Conservation (phyloP, 2,888 invertebrate genomes). For the Julus scandinavius region DNA sequence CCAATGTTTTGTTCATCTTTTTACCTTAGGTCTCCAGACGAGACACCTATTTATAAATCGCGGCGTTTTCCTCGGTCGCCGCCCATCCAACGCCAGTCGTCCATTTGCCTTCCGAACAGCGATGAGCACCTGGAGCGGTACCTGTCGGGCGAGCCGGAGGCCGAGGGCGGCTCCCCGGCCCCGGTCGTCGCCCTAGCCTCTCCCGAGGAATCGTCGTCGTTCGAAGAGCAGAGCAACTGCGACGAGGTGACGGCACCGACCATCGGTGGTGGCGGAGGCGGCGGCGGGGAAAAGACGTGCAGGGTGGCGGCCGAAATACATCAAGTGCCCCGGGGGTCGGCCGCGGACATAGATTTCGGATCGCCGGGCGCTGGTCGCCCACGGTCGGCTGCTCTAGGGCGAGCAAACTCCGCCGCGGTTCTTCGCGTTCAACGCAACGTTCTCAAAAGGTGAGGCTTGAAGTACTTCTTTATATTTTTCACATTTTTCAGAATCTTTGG, state of each 20-base stretch:
- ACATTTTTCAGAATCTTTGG: too few relatives aligned
- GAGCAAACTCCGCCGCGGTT: constrained; percentile 26
- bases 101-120: constrained; percentile 55
- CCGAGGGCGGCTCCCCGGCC: neutral
- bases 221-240: constrained; percentile 39
- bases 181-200: constrained; percentile 49
- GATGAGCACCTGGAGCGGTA: constrained; percentile 54
- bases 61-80: constrained; percentile 57
- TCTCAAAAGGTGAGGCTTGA: neutral
- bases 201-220: constrained; percentile 53
- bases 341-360: neutral
- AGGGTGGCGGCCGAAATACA: constrained; percentile 54
- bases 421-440: neutral
- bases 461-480: too few relatives aligned
- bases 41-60: constrained; percentile 51
- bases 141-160: constrained; percentile 7
- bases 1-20: neutral
- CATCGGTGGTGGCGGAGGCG: neutral
- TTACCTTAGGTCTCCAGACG: constrained; percentile 43
- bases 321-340: constrained; percentile 39
- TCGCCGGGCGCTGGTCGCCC: constrained; percentile 21
- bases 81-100: constrained; percentile 57
- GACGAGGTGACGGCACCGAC: neutral
- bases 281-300: constrained; percentile 23
- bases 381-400: neutral